Conservation (phyloP, 2,113 vertebrate genomes). For the Nesogale talazaci region DNA sequence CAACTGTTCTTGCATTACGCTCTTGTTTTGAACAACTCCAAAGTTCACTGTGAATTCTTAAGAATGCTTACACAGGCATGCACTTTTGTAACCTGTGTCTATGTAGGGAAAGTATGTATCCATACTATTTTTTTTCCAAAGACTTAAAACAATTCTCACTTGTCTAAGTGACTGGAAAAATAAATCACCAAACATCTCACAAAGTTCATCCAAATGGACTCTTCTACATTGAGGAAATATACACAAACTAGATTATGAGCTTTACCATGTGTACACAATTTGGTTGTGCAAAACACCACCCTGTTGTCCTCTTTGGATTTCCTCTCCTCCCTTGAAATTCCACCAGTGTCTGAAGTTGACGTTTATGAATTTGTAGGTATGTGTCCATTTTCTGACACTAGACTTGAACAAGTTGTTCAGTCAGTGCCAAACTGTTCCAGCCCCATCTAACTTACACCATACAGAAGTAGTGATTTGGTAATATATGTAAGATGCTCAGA, state of each 20-base stretch:
- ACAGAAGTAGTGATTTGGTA: not conserved
- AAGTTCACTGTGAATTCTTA: slow-evolving; percentile 81
- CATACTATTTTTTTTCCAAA: slow-evolving; percentile 83
- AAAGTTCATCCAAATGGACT: slow-evolving; percentile 46
- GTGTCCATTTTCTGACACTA: not conserved
- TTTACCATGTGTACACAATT: not conserved
- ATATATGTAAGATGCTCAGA: not conserved
- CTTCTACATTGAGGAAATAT: slow-evolving; percentile 54
- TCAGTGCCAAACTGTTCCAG: not conserved
- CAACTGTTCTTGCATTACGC: slow-evolving; percentile 79
- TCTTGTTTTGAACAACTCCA: slow-evolving; percentile 72
- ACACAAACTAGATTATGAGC: not conserved
- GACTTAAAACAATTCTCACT: slow-evolving; percentile 84
- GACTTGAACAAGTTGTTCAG: slow-evolving; percentile 16
- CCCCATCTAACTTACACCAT: not conserved
- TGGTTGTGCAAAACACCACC: not conserved
- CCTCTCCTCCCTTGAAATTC: slow-evolving; percentile 10
- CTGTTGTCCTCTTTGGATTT: not conserved
- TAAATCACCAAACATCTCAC: slow-evolving; percentile 64
- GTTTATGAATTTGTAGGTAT: slow-evolving; percentile 22
- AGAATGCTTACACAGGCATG: slow-evolving; percentile 75
- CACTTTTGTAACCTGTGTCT: slow-evolving; percentile 81
- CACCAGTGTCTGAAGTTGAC: not conserved
- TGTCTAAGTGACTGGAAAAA: slow-evolving; percentile 68
- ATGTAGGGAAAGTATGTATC: slow-evolving; percentile 32